A percentile compares a stretch with the other conserved stretches of the same genome.
Conservation (phyloP, 2,888 invertebrate species). For the Drosophila ezoana region DNA sequence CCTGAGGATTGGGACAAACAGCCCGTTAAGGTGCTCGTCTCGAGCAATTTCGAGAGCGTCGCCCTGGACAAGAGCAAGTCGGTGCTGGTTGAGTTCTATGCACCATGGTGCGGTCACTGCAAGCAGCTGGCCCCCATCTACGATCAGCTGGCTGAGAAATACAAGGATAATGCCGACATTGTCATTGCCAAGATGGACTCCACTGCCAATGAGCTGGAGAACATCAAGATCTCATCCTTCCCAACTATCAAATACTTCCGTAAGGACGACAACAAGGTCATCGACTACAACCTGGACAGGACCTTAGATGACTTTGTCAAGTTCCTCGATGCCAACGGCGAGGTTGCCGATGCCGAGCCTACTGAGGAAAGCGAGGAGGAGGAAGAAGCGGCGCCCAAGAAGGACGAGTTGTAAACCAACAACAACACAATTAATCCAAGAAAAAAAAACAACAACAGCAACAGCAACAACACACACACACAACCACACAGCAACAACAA, state of each 20-base stretch:
- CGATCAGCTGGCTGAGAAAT: constrained; percentile 97
- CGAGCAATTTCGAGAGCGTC: constrained; percentile 97
- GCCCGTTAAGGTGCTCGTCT: constrained; percentile 96
- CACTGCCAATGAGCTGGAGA: constrained; percentile 98
- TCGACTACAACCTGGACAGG: constrained; percentile 98
- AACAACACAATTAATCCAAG: constrained; percentile 49
- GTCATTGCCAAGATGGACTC: constrained; percentile 99
- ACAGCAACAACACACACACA: constrained; percentile 46
- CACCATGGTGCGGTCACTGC: constrained; percentile 99
- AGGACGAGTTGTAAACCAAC: constrained; percentile 85
- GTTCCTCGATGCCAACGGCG: constrained; percentile 97
- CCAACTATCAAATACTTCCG: constrained; percentile 97
- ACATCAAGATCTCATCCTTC: constrained; percentile 97
- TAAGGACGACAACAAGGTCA: constrained; percentile 93
- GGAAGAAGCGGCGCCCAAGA: constrained; percentile 83
- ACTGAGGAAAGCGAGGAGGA: constrained; percentile 78
- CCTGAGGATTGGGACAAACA: constrained; percentile 99
- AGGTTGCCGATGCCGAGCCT: constrained; percentile 87
- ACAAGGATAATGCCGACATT: constrained; percentile 91
- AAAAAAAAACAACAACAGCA: constrained; percentile 56
- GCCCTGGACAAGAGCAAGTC: constrained; percentile 94
- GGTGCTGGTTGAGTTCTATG: constrained; percentile 99
- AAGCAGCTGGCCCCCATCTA: constrained; percentile 98
- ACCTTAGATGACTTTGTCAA: constrained; percentile 96
- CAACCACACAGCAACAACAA: constrained; percentile 45